Base-by-base conservation (phyloP, 2,888 invertebrate species). In the Neocrepidodera transversa region DNA sequence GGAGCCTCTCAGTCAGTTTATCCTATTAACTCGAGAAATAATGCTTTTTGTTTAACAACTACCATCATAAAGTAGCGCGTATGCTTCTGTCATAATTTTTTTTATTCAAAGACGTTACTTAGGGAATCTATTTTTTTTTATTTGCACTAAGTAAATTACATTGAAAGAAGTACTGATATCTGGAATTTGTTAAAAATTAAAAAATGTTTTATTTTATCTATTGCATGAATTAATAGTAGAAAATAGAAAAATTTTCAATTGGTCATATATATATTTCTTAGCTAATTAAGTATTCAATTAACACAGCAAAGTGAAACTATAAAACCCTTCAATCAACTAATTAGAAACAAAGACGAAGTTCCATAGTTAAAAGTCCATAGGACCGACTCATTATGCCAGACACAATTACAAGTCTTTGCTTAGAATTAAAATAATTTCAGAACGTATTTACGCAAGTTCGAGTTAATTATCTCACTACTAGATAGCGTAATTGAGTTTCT, bases 401-500 rank as follows among this genome's bases (percentile, higher is more conserved):
- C 14, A 45, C 43, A 54, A 45, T 53, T 35, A 20, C 35, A 3
- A 35, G 35, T 36, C 45, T 54, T 36, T 54, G 54, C 54, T 26
- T 23, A 54, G n/a, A 54, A 54, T 54, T 54, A 54, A 54, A 54
- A 54, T 54, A 54, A 54, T 54, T 54, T 45, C 10, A 13, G 45
- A 42, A 54, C 36, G 45, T 54, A 54, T 65, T 65, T 58, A 61
- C 65, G 64, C 60, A 69, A 72, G 64, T 70, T 71, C 66, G 63
- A 68, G 71, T 74, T 75, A 75, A 75, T 75, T 74, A 75, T 74
- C 73, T 74, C 74, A 74, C 74, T 73, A 74, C 73, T 75, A 73
- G 71, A 73, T 72, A 71, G 72, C 71, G 71, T 76, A 76, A 76
- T 76, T 75, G 76, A 76, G 76, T 76, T 76, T 76, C 76, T 76